Evolutionary conservation across 2,797 vertebrate genomes (phyloP).

Genomic region (Lepilemur ruficaudatus): DNA sequence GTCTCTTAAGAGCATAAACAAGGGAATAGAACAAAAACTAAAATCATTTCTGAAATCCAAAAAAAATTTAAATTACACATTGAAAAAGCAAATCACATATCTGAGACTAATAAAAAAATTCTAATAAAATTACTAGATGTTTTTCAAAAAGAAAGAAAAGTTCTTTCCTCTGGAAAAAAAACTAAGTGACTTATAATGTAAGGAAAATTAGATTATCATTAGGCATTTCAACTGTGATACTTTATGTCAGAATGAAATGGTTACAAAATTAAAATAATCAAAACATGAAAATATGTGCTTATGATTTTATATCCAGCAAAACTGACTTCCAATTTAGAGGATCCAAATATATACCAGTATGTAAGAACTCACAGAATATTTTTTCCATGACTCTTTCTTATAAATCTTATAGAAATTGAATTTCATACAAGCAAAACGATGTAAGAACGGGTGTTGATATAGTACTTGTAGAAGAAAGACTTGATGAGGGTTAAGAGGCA

Average conservation of each 20-base stretch:
- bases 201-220: background rate
- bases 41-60: background rate
- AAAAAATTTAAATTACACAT: background rate
- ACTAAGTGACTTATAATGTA: background rate
- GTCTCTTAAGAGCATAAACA: background rate
- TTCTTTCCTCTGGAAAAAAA: background rate
- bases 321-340: background rate
- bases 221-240: background rate
- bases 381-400: background rate
- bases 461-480: background rate
- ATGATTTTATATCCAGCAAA: background rate
- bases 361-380: background rate
- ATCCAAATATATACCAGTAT: background rate
- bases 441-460: background rate
- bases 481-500: background rate
- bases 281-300: background rate
- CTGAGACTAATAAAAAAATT: background rate
- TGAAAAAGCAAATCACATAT: background rate
- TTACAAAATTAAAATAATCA: background rate
- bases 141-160: background rate
- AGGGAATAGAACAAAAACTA: background rate
- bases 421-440: background rate
- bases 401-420: background rate
- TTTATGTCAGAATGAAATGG: background rate
- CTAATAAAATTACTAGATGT: background rate